These are phyloP conservation scores for Panthera uncia DNA, from an alignment of 2,113 vertebrate species.

Conservation along the genomic window DNA sequence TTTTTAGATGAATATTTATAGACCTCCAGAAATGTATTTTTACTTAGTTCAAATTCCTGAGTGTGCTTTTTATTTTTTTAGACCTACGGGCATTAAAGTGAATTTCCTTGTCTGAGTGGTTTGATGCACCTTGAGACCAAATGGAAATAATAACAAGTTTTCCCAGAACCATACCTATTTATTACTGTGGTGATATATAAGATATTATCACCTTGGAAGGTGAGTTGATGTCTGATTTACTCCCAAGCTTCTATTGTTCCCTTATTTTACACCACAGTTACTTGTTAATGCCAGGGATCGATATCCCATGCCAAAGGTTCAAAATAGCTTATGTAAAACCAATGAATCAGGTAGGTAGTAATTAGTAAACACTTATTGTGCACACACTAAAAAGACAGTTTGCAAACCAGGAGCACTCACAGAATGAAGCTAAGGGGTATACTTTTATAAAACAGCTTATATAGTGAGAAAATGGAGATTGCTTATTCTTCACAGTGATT, in stretches of 20 bases:
- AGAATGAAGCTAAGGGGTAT: neutral
- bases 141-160: neutral
- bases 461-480: neutral
- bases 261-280: neutral
- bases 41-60: neutral
- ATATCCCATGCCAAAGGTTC: neutral
- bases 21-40: neutral
- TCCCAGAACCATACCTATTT: neutral
- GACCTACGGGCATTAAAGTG: neutral
- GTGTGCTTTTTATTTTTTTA: neutral
- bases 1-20: neutral
- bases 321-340: neutral
- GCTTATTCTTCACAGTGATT: neutral
- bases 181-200: neutral
- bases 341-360: neutral
- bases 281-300: neutral
- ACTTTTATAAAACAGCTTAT: neutral
- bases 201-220: neutral
- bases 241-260: neutral
- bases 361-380: neutral
- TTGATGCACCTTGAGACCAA: neutral
- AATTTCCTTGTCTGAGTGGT: neutral
- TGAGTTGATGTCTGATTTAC: neutral
- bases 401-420: neutral
- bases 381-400: neutral